Conservation (phyloP, 2,888 invertebrate species). For the Hecatera dysodea region DNA sequence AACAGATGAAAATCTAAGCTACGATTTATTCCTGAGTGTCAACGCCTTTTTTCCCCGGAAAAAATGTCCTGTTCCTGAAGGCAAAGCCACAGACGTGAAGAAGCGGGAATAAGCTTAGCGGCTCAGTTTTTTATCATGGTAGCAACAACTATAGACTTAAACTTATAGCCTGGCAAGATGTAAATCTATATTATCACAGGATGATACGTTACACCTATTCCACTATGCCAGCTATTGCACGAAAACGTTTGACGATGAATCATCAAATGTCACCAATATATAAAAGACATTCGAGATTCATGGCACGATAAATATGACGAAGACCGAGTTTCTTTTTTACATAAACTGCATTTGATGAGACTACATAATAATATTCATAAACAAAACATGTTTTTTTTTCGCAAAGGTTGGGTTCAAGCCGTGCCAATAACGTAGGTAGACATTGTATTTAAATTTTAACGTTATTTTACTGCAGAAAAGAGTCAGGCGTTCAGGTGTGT, state of each 20-base stretch:
- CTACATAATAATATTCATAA: not conserved
- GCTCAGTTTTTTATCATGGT: too few relatives aligned
- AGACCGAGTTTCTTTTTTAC: not conserved
- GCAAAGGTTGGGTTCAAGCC: conserved; percentile 15
- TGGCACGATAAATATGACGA: not conserved
- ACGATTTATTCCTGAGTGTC: too few relatives aligned
- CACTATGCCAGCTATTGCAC: not conserved
- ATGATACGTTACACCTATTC: not conserved
- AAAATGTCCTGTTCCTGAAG: too few relatives aligned
- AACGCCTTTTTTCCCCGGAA: too few relatives aligned
- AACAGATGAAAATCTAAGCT: too few relatives aligned
- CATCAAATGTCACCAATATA: not conserved
- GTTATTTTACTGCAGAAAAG: too few relatives aligned
- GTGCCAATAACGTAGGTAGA: not conserved
- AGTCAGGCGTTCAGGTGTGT: not conserved
- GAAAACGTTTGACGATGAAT: not conserved
- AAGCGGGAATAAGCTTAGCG: too few relatives aligned
- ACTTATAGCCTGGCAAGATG: too few relatives aligned
- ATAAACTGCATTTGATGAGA: not conserved
- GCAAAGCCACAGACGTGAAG: too few relatives aligned
- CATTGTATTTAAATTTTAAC: too few relatives aligned
- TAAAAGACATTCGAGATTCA: not conserved
- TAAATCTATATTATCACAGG: too few relatives aligned
- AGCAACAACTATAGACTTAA: too few relatives aligned
- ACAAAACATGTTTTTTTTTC: conserved; percentile 5